Evolutionary conservation across 2,888 invertebrate species (phyloP).

Genomic region (Sminthurinus aureus): DNA sequence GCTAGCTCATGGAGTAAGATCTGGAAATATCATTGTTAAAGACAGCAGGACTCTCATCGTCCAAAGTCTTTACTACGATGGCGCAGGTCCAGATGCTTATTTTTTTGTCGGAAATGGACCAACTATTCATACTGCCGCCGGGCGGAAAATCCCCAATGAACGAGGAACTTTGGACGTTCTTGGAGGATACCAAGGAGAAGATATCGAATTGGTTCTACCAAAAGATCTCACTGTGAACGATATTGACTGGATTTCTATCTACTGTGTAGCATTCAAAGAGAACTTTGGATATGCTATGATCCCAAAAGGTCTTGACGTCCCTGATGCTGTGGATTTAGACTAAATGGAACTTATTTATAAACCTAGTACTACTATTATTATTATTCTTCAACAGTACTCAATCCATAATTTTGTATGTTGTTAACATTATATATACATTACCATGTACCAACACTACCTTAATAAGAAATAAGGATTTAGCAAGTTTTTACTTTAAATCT

Average conservation of each 20-base stretch:
- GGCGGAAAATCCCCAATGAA: constrained; percentile 88
- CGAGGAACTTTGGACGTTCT: constrained; percentile 81
- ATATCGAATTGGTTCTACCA: constrained; percentile 88
- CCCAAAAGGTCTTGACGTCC: constrained; percentile 86
- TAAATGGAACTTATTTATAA: not conserved
- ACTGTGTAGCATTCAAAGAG: constrained; percentile 80
- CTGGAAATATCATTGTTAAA: constrained; percentile 88
- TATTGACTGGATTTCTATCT: constrained; percentile 89
- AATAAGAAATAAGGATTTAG: no score
- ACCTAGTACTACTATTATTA: no score
- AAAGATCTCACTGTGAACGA: constrained; percentile 85
- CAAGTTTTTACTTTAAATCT: no score
- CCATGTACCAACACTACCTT: no score
- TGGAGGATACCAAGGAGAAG: constrained; percentile 86
- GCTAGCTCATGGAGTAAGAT: constrained; percentile 85
- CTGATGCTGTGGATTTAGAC: constrained; percentile 61
- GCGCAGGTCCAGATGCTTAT: constrained; percentile 89
- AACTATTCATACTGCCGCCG: constrained; percentile 78
- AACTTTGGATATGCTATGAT: constrained; percentile 90
- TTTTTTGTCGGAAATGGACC: constrained; percentile 91
- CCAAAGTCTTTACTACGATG: constrained; percentile 90
- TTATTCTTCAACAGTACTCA: no score
- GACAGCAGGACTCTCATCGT: constrained; percentile 92
- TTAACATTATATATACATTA: no score
- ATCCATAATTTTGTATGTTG: no score